phyloP scores from a whole-genome alignment of 1,140 invertebrate genomes.

The Magallana gigas region DNA sequence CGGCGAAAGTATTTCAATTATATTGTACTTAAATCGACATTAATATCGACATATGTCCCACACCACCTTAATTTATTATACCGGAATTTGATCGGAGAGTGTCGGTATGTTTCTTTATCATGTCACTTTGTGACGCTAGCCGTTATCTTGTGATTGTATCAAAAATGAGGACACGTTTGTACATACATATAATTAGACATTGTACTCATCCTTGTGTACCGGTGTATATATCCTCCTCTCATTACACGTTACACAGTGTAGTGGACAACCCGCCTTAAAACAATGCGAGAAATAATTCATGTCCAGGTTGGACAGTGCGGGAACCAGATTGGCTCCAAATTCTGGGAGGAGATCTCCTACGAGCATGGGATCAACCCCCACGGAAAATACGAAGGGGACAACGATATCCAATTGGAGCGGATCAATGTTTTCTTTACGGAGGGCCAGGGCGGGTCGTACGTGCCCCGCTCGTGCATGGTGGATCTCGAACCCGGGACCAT shows the following conservation, averaged over 20 bases:
- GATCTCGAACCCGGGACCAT: slow-evolving; percentile 80
- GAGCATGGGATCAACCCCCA: slow-evolving; percentile 53
- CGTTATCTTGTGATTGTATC: background rate
- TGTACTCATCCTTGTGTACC: background rate
- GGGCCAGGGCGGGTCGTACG: slow-evolving; percentile 59
- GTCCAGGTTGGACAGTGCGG: slow-evolving; percentile 54
- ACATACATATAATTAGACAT: slow-evolving; percentile 7
- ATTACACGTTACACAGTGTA: background rate
- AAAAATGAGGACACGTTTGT: background rate
- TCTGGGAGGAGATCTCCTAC: slow-evolving; percentile 50
- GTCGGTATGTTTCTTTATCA: too few relatives aligned
- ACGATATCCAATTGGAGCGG: slow-evolving; percentile 43
- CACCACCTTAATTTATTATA: too few relatives aligned
- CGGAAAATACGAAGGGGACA: slow-evolving; percentile 44
- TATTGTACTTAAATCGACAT: too few relatives aligned
- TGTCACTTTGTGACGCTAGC: background rate
- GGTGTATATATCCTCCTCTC: background rate
- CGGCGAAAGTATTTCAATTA: too few relatives aligned
- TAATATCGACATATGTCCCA: too few relatives aligned
- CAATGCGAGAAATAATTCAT: slow-evolving; percentile 53
- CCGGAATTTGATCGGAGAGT: too few relatives aligned
- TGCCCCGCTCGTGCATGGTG: slow-evolving; percentile 88
- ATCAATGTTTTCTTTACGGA: slow-evolving; percentile 53
- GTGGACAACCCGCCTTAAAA: background rate
- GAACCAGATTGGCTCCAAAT: slow-evolving; percentile 78